A percentile compares a stretch with the other conserved stretches of the same genome.
These are phyloP conservation scores for Microchrysa polita DNA, from an alignment of 2,888 invertebrate genomes.

Conservation along the genomic window DNA sequence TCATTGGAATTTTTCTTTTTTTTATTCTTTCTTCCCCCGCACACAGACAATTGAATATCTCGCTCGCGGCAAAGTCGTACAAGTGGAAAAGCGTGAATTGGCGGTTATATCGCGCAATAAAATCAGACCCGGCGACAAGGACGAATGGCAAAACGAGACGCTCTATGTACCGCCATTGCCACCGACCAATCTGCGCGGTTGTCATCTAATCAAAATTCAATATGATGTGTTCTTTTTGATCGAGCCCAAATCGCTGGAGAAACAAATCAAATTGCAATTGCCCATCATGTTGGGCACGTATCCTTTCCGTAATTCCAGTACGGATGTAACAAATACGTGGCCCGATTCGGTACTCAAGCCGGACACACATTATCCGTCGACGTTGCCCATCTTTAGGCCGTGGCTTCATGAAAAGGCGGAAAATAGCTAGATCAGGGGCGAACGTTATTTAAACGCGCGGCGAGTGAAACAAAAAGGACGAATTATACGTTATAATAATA, in stretches of 20 bases:
- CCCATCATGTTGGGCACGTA: constrained; percentile 93
- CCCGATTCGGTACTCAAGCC: constrained; percentile 74
- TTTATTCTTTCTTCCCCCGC: constrained; percentile 41
- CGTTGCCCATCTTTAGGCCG: constrained; percentile 89
- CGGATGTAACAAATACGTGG: constrained; percentile 69
- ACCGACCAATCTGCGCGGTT: constrained; percentile 92
- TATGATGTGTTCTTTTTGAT: constrained; percentile 94
- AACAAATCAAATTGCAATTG: constrained; percentile 89
- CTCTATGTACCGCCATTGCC: constrained; percentile 93
- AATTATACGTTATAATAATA: too few species aligned
- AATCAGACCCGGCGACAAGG: constrained; percentile 81
- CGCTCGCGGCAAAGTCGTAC: constrained; percentile 85
- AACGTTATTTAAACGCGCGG: too few species aligned
- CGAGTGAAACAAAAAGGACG: too few species aligned
- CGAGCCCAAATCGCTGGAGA: constrained; percentile 90
- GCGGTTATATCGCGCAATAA: constrained; percentile 82
- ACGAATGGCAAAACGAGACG: constrained; percentile 88
- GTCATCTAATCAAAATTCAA: constrained; percentile 91
- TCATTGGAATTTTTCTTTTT: not conserved
- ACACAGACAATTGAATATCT: constrained; percentile 86
- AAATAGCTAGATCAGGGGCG: constrained; percentile 53
- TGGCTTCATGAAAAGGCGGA: constrained; percentile 78
- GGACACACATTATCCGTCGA: constrained; percentile 92
- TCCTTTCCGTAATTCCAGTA: constrained; percentile 76
- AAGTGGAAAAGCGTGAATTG: constrained; percentile 86